Evolutionary conservation across 2,113 vertebrate genomes (phyloP).

Genomic region (Crotalus tigris): DNA sequence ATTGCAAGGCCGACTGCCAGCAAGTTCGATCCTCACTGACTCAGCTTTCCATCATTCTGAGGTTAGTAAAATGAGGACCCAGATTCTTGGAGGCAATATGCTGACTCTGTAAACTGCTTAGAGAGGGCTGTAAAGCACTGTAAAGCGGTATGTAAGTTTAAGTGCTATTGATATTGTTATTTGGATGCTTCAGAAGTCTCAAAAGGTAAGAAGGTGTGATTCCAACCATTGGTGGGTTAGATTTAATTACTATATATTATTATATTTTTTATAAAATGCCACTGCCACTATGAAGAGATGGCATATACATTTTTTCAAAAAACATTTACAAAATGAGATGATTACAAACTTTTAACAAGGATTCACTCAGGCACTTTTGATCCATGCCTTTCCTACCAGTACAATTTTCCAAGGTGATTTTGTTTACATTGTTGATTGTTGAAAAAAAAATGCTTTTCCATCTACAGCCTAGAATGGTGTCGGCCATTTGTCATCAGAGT

Average conservation of each 20-base stretch:
- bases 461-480: background rate
- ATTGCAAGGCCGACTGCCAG: background rate
- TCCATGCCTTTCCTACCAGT: background rate
- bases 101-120: background rate
- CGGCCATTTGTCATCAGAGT: background rate
- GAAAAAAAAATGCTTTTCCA: background rate
- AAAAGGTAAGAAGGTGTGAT: background rate
- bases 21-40: background rate
- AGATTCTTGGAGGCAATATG: background rate
- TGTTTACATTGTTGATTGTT: background rate
- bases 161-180: background rate
- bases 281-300: background rate
- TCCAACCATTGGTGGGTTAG: background rate
- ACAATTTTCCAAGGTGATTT: background rate
- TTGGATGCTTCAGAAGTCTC: background rate
- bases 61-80: background rate
- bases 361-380: background rate
- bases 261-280: background rate
- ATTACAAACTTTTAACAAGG: background rate
- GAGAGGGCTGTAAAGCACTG: background rate
- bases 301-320: background rate
- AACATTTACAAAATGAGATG: background rate
- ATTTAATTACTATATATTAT: background rate
- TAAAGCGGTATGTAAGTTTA: background rate
- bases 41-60: background rate